A percentile compares a stretch with the other conserved stretches of the same genome.
These are phyloP conservation scores for Caerostris darwini DNA, from an alignment of 1,140 invertebrate species.

Conservation along the genomic window DNA sequence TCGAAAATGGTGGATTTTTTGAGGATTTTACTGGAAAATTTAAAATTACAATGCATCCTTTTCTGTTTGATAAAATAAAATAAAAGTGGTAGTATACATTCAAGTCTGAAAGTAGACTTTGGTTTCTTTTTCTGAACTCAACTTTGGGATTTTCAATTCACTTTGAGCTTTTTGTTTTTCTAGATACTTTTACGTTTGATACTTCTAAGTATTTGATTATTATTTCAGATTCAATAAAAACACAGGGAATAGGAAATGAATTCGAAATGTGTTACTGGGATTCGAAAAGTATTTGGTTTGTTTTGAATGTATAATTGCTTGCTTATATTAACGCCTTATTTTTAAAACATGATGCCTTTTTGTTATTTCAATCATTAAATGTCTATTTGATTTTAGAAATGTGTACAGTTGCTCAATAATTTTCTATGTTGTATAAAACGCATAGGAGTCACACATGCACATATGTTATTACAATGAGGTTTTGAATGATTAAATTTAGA, in stretches of 20 bases:
- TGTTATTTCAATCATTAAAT: neutral
- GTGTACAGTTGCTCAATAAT: too few species aligned
- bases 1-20: slow-evolving; percentile 68
- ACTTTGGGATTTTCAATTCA: slow-evolving; percentile 18
- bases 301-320: neutral
- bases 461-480: too few species aligned
- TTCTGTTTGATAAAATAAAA: slow-evolving; percentile 61
- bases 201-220: slow-evolving; percentile 1
- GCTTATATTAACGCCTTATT: neutral
- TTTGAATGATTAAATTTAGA: too few species aligned
- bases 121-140: slow-evolving; percentile 29
- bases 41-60: slow-evolving; percentile 74
- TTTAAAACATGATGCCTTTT: neutral
- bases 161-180: neutral
- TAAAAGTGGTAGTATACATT: slow-evolving; percentile 41
- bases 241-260: neutral
- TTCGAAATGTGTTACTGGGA: neutral
- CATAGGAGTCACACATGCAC: too few species aligned
- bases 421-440: too few species aligned
- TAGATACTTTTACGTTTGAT: slow-evolving; percentile 1
- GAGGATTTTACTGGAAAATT: slow-evolving; percentile 62
- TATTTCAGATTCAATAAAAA: neutral
- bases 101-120: slow-evolving; percentile 34
- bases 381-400: too few species aligned
- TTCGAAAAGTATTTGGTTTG: neutral